Base-by-base conservation (phyloP, 2,888 invertebrate species). In the Phyto melanocephala region DNA sequence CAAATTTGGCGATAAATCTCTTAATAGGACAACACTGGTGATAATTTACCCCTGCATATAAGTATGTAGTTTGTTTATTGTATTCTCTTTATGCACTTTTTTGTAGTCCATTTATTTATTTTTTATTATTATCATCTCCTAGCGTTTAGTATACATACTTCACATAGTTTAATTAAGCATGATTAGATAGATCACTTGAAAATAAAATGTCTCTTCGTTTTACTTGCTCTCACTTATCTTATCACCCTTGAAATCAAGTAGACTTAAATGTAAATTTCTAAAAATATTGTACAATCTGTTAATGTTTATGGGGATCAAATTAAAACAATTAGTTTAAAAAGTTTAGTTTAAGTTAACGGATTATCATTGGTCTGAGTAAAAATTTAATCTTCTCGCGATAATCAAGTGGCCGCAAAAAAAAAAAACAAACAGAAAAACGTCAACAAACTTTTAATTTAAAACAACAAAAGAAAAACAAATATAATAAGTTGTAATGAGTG, bases 221-320 rank as follows among this genome's bases (percentile, higher is more conserved):
- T n/a, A 24, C n/a, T 40, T n/a, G 11, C 47, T 65, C 50, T 65
- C 22, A 37, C 22, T 50, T 54, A 63, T 74, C 74, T 56, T 74
- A 74, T 74, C 74, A 17, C 45, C 24, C 11, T 17, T 28, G 42
- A 4, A 60, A 54, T n/a, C 15, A n/a, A 50, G n/a, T n/a, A 60
- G 13, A 40, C 22, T 22, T 4, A 60, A 37, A 24, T 56, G 13
- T 33, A 56, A 24, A 24, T 56, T 56, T 40, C 13, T 13, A 68
- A 15, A 70, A 33, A 45, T n/a, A n/a, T n/a, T n/a, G n/a, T n/a
- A 11, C 15, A 47, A 63, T 47, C 17, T 33, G 28, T 33, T 47
- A 13, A 65, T 65, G 20, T 20, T 65, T 50, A 11, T 11, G 13
- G 11, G 42, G 45, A 52, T 28, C n/a, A 5, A 15, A 17, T 20